Percentiles rank a stretch among this genome's conserved stretches.
Evolutionary conservation across 2,888 invertebrate species (phyloP).

Genomic region (Pyrocoelia pectoralis): DNA sequence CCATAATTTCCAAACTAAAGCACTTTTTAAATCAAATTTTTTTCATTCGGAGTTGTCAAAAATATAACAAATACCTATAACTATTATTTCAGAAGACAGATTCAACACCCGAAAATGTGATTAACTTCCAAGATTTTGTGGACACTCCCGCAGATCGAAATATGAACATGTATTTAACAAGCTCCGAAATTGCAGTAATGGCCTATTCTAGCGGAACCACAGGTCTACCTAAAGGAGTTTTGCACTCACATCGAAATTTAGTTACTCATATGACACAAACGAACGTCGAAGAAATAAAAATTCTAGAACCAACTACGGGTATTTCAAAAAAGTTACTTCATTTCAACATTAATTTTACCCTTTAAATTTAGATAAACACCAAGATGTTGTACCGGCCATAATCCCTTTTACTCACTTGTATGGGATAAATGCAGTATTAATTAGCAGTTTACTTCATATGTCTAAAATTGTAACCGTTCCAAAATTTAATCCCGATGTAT

Average conservation of each 20-base stretch:
- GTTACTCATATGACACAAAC: slow-evolving; percentile 57
- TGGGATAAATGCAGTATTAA: slow-evolving; percentile 69
- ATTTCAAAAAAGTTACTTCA: too few species aligned
- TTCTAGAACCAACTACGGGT: slow-evolving; percentile 18
- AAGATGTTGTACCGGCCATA: slow-evolving; percentile 73
- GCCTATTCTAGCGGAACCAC: slow-evolving; percentile 90
- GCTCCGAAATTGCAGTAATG: slow-evolving; percentile 70
- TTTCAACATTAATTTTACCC: too few species aligned
- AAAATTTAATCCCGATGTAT: slow-evolving; percentile 75
- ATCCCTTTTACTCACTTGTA: slow-evolving; percentile 87
- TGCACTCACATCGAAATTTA: slow-evolving; percentile 68
- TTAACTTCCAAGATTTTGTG: slow-evolving; percentile 69
- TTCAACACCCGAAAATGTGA: slow-evolving; percentile 63
- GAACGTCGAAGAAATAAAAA: slow-evolving; percentile 12
- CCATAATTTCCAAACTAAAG: too few species aligned
- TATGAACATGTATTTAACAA: slow-evolving; percentile 60
- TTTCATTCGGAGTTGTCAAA: too few species aligned
- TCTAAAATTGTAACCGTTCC: slow-evolving; percentile 73
- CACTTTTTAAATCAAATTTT: too few species aligned
- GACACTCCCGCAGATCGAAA: slow-evolving; percentile 61
- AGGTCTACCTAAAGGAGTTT: slow-evolving; percentile 80
- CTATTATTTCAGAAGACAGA: slow-evolving; percentile 58
- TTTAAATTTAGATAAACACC: slow-evolving; percentile 60
- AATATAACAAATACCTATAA: too few species aligned
- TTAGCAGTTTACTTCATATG: slow-evolving; percentile 62